Base-by-base conservation (phyloP, 2,113 vertebrate species). In the Planiliza haematocheilus region DNA sequence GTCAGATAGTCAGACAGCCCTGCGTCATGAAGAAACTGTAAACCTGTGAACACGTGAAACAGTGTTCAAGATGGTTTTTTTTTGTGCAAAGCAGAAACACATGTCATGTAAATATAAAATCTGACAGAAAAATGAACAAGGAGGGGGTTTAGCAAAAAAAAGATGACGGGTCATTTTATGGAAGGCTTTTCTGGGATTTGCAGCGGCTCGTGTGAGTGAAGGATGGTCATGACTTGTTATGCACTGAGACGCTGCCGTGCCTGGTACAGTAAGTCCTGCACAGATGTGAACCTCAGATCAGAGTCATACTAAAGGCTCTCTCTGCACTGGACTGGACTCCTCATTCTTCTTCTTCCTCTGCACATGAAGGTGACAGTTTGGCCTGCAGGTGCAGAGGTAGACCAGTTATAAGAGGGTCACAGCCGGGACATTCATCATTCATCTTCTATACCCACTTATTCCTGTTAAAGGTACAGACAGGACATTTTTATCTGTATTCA, bases 211-310 rank as follows among this genome's bases (percentile, higher is more conserved):
- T 59, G 50, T 20, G 41, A 56, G 57, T 46, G 65, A 71, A 77
- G 63, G 30, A 70, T 39, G 61, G 58, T 70, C 70, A 30, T 46
- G 66, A 64, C 72, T 69, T 24, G 59, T 61, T 58, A 58, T 67
- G 74, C 61, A 43, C 64, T 55, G 70, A 45, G 69, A 62, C 36
- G 46, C 70, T 68, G 24, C 61, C 49, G 51, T 84, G 59, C 70
- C 85, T 79, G 66, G 70, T 58, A 81, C 66, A 39, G 46, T 74
- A 67, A 81, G 60, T 20, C 73, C 57, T 59, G 56, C 67, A 36
- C 84, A 83, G 77, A 81, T 81, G 77, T 81, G 67, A 73, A 38
- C 21, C 65, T 42, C 49, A 62, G 77, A 83, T 69, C 41, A 49
- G 41, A 74, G 66, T 62, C 48, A 57, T 62, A 45, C 58, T 16